These are phyloP conservation scores for Urophycis tenuis DNA, from an alignment of 2,797 vertebrate genomes.

Conservation along the genomic window DNA sequence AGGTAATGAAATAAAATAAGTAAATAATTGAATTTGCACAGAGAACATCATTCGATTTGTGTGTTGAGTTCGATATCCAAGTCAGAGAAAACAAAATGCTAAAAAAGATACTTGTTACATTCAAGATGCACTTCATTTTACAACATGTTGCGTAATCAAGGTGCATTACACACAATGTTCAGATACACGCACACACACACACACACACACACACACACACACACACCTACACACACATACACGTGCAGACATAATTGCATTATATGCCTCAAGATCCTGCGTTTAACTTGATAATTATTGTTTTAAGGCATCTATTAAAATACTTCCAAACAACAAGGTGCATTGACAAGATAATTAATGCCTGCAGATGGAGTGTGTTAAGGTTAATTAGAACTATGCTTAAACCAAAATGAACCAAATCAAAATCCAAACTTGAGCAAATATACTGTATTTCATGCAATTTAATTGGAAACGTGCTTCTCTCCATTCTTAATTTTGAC, in stretches of 20 bases:
- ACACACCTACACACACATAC: neutral
- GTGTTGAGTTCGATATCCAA: too few relatives aligned
- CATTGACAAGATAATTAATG: constrained; percentile 56
- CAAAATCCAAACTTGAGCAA: neutral
- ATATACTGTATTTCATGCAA: neutral
- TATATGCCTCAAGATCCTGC: constrained; percentile 38
- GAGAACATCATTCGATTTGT: too few relatives aligned
- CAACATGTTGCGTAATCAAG: neutral
- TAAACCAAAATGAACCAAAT: neutral
- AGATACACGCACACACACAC: neutral
- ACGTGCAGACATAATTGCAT: neutral
- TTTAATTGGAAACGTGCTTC: neutral
- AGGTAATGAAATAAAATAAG: neutral
- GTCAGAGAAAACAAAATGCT: neutral
- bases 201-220: neutral
- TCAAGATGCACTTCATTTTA: neutral
- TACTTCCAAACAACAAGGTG: constrained; percentile 33
- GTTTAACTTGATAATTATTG: constrained; percentile 44
- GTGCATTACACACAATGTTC: neutral
- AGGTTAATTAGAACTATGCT: constrained; percentile 54
- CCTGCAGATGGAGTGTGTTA: constrained; percentile 52
- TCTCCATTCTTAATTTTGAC: neutral
- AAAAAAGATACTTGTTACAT: neutral
- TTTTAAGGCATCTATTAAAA: constrained; percentile 37
- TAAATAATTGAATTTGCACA: neutral